Percentiles rank a stretch among this genome's conserved stretches.
phyloP scores from a whole-genome alignment of 2,888 invertebrate species.

The Protophormia terraenovae region DNA sequence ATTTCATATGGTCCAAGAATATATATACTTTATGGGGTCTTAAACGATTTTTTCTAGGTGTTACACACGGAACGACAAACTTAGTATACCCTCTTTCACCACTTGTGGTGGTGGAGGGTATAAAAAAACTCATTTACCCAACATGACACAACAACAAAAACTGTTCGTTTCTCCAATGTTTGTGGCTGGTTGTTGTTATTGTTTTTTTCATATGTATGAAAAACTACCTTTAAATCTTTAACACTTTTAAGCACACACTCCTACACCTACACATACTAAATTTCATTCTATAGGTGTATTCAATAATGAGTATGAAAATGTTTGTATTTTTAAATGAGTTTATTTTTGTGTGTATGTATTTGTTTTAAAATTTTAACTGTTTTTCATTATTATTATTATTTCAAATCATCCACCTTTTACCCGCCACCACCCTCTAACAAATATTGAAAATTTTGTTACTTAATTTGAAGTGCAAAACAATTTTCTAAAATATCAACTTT shows the following conservation, averaged over 20 bases:
- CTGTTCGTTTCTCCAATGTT: neutral
- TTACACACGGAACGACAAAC: too few relatives aligned
- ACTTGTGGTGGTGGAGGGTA: too few relatives aligned
- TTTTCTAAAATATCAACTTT: neutral
- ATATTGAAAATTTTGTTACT: conserved; percentile 21
- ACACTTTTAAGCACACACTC: neutral
- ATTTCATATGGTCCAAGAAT: too few relatives aligned
- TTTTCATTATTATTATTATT: conserved; percentile 14
- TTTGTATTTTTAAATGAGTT: neutral
- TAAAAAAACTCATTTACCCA: conserved; percentile 31
- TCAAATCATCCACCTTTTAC: neutral
- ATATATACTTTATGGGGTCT: too few relatives aligned
- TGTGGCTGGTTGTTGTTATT: neutral
- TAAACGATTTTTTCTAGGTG: too few relatives aligned
- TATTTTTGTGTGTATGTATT: neutral
- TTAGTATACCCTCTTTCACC: too few relatives aligned
- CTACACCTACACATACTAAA: too few relatives aligned
- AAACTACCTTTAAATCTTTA: neutral
- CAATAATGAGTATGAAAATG: neutral
- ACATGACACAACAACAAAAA: conserved; percentile 40
- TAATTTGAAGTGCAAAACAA: neutral
- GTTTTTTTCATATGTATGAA: neutral
- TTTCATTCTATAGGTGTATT: neutral
- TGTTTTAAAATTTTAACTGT: conserved; percentile 13
- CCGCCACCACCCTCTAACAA: neutral